These are phyloP conservation scores for Apeltes quadracus DNA, from an alignment of 2,113 vertebrate species.

Conservation along the genomic window DNA sequence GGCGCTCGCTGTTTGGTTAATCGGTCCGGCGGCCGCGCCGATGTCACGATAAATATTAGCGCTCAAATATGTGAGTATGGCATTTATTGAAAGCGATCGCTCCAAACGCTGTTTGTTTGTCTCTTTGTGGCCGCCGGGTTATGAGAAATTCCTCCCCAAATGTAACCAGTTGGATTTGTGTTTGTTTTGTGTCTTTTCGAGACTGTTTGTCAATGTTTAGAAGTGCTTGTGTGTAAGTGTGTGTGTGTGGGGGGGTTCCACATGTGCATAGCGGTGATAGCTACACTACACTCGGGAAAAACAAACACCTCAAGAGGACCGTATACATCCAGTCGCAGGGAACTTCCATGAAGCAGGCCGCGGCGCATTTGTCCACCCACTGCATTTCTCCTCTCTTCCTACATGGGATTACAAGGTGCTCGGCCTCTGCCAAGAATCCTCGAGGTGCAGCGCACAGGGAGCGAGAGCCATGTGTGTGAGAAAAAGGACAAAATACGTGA, in stretches of 20 bases:
- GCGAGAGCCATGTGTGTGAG: slow-evolving; percentile 62
- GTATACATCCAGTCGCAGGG: slow-evolving; percentile 87
- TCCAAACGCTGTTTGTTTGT: slow-evolving; percentile 73
- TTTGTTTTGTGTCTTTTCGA: slow-evolving; percentile 70
- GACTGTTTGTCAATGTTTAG: slow-evolving; percentile 65
- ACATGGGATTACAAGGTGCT: slow-evolving; percentile 89
- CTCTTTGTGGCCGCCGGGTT: slow-evolving; percentile 54
- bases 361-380: slow-evolving; percentile 87
- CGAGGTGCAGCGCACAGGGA: slow-evolving; percentile 83
- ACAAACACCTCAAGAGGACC: slow-evolving; percentile 89
- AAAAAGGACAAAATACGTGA: slow-evolving; percentile 78
- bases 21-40: slow-evolving; percentile 59
- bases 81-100: slow-evolving; percentile 71
- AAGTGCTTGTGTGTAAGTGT: slow-evolving; percentile 49
- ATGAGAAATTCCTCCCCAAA: slow-evolving; percentile 65
- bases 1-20: slow-evolving; percentile 68
- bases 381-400: slow-evolving; percentile 69
- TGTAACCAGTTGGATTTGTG: slow-evolving; percentile 65
- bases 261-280: slow-evolving; percentile 75
- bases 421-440: slow-evolving; percentile 90
- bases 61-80: slow-evolving; percentile 71
- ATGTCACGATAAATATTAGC: slow-evolving; percentile 75
- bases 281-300: slow-evolving; percentile 87
- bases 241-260: slow-evolving; percentile 29
- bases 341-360: slow-evolving; percentile 87